Base-by-base conservation (phyloP, 2,797 vertebrate genomes). In the Acropternis orthonyx region DNA sequence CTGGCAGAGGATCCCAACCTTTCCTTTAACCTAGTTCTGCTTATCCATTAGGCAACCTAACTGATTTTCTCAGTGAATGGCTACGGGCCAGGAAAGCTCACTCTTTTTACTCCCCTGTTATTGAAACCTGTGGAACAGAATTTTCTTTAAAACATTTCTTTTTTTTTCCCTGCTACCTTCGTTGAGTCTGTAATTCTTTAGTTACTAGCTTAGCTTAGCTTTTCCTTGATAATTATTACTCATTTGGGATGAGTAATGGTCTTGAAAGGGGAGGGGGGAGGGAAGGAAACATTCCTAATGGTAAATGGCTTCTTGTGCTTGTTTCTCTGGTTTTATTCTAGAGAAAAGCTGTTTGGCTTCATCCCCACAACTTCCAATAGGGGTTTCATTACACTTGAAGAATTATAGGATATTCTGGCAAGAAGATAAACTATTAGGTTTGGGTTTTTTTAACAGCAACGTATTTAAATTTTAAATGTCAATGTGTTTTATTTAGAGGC, bases 1-100 rank as follows among this genome's bases (percentile, higher is more conserved):
- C 62, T 92, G 76, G 61, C 55, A 84, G 10, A 89, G 26, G 51
- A 87, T 85, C 26, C 7, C 43, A 93, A 69, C 63, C 44, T 91
- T 91, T 82, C 52, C 48, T 75, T 79, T 87, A 93, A 92, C 59
- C 51, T 87, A 89, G 62, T 89, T 94, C 44, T 52, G 16, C 52
- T 93, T 85, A 92, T 52, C 59, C 61, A 76, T 87, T 62, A 85
- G 36, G 39, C 0, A 0, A 73, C 12, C 22, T 27, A 48, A 67
- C 20, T 16, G 27, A 65, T 84, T 93, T 92, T 93, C 69, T 85
- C 55, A 44, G 23, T 30, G 16, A 79, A 85, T 1, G 6, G 43
- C 30, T 62, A 34, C 55, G 39, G 65, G 46, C 91, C 46, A 91
- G 43, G 17, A 84, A 82, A 85, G 15, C 12, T 32, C 68, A 58